Evolutionary conservation across 2,888 invertebrate species (phyloP).

Genomic region (Fragum whitleyi): DNA sequence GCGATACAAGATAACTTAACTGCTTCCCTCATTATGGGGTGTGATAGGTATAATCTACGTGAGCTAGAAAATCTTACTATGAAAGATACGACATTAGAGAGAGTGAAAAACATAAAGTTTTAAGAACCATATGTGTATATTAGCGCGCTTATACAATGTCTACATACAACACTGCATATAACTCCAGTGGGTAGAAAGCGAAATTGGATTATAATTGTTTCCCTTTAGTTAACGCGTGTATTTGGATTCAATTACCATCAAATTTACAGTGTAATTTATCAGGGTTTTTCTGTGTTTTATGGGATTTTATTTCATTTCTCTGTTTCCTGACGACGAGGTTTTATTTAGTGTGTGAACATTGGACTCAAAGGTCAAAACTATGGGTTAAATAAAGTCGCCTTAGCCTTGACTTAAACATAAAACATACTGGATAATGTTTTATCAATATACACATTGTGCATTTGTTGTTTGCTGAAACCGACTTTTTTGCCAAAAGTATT

Average conservation of each 20-base stretch:
- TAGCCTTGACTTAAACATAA: too few species aligned
- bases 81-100: background rate
- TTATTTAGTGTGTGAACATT: too few species aligned
- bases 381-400: too few species aligned
- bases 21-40: slow-evolving; percentile 1
- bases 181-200: slow-evolving; percentile 11
- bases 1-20: slow-evolving; percentile 6
- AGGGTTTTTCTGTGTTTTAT: too few species aligned
- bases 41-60: background rate
- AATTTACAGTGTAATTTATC: too few species aligned
- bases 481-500: too few species aligned
- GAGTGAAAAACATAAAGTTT: background rate
- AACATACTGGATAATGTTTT: background rate
- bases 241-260: background rate
- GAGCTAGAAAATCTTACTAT: background rate
- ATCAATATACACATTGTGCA: background rate
- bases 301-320: too few species aligned
- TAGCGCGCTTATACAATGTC: background rate
- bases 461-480: too few species aligned
- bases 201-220: slow-evolving; percentile 2
- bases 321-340: too few species aligned
- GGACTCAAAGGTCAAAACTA: too few species aligned
- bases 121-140: background rate
- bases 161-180: background rate
- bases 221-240: background rate